phyloP scores from a whole-genome alignment of 2,797 vertebrate genomes.

The Bovichtus variegatus region DNA sequence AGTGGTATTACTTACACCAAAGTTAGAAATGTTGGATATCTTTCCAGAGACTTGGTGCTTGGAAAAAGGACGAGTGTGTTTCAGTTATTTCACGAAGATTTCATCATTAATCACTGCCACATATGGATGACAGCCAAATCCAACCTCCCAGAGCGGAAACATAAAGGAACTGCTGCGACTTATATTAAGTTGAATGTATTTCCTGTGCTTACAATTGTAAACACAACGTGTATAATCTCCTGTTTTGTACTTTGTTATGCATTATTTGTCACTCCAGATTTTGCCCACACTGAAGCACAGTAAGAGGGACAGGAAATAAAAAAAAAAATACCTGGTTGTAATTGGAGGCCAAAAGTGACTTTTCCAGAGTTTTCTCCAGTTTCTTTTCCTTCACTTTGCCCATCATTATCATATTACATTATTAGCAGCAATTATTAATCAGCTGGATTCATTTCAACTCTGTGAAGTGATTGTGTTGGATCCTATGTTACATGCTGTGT shows the following conservation, averaged over 20 bases:
- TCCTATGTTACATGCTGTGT: constrained; percentile 5
- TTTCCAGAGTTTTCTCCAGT: constrained; percentile 7
- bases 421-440: constrained; percentile 24
- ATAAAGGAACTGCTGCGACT: constrained; percentile 49
- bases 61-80: constrained; percentile 32
- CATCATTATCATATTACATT: neutral
- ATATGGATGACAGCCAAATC: constrained; percentile 20
- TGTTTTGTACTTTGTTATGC: constrained; percentile 35
- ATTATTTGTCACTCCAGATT: constrained; percentile 14
- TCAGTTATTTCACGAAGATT: constrained; percentile 43
- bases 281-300: neutral
- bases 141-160: constrained; percentile 18
- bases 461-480: constrained; percentile 8
- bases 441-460: constrained; percentile 26
- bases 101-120: constrained; percentile 57
- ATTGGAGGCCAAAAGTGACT: constrained; percentile 4
- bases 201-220: constrained; percentile 51
- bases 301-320: neutral
- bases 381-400: neutral
- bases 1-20: constrained; percentile 36
- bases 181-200: constrained; percentile 59
- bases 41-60: constrained; percentile 30
- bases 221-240: constrained; percentile 23
- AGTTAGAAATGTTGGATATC: constrained; percentile 44
- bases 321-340: constrained; percentile 7